Base-by-base conservation (phyloP, 1,140 invertebrate species). In the Dendrolimus punctatus region DNA sequence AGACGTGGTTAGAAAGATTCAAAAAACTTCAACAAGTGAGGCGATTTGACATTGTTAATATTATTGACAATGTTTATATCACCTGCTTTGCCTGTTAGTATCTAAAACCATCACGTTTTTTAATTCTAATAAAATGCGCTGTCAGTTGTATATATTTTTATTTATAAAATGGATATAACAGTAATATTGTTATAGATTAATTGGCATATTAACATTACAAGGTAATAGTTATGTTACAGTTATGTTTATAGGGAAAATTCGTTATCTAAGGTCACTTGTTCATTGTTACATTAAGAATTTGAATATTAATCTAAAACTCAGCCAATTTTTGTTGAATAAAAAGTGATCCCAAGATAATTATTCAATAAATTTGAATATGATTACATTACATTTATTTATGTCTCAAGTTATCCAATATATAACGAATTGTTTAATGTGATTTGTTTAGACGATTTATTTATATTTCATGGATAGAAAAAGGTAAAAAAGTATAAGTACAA, bases 371-470 rank as follows among this genome's bases (percentile, higher is more conserved):
- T 7, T 39, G 6, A 51, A 37, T 23, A 51, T n/a, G 9, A 46
- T 82, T 85, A 83, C 82, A 85, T 83, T 83, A 85, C 82, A 85
- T 85, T 83, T 78, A 73, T 82, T 82, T 80, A 78, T 85, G 49
- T 55, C 79, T 46, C 57, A 73, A 69, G 70, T 77, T 78, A 71
- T 50, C 46, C 38, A 23, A 23, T 23, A 23, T 23, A 23, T 23
- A 3, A 23, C 23, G 23, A 23, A 23, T 23, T 23, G 23, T 23
- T 23, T 23, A 23, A 23, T 23, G 23, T 23, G 23, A 23, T 23
- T 23, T 23, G 3, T 23, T 23, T 23, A 3, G 23, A 23, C 23
- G 23, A 23, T 23, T 1, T 23, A 23, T 23, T 23, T 2, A 3
- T 3, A 23, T 23, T 23, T 23, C 23, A 23, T 23, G 23, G 23